Percentiles rank a stretch among this genome's conserved stretches.
Conservation (phyloP, 2,113 vertebrate genomes). For the Hyaena hyaena region DNA sequence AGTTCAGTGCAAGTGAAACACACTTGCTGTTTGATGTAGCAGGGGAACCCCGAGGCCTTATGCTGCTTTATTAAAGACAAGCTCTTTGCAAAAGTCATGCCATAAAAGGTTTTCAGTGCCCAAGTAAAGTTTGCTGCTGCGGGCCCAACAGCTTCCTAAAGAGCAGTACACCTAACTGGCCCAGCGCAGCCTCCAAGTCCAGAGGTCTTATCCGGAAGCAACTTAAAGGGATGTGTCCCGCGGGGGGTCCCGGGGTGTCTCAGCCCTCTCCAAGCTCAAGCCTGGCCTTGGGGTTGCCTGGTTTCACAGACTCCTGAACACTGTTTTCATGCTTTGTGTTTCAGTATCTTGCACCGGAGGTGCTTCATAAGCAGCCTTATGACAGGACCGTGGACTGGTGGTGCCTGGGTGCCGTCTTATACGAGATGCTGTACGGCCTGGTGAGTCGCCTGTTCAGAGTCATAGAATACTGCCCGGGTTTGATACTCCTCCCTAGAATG, state of each 20-base stretch:
- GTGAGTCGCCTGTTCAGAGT: constrained; percentile 84
- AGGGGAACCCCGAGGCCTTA: background rate
- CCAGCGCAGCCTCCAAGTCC: background rate
- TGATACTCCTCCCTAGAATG: background rate
- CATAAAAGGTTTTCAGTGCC: background rate
- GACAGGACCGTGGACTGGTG: constrained; percentile 99
- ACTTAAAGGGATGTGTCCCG: background rate
- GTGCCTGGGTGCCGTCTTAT: constrained; percentile 98
- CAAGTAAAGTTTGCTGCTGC: background rate
- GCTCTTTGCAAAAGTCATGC: background rate
- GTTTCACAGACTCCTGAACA: background rate
- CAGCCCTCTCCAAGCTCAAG: background rate
- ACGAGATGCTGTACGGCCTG: constrained; percentile 99
- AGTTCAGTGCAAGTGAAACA: background rate
- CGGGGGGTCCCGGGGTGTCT: background rate
- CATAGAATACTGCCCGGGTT: accelerated
- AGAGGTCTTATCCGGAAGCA: background rate
- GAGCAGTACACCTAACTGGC: no score
- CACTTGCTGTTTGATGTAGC: background rate
- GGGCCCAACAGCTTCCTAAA: background rate
- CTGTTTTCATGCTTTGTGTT: constrained; percentile 26
- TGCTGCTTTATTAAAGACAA: background rate
- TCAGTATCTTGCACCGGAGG: constrained; percentile 98
- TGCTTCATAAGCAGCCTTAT: constrained; percentile 98
- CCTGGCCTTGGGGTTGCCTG: background rate